Evolutionary conservation across 2,113 vertebrate species (phyloP).

Genomic region (Eira barbara): DNA sequence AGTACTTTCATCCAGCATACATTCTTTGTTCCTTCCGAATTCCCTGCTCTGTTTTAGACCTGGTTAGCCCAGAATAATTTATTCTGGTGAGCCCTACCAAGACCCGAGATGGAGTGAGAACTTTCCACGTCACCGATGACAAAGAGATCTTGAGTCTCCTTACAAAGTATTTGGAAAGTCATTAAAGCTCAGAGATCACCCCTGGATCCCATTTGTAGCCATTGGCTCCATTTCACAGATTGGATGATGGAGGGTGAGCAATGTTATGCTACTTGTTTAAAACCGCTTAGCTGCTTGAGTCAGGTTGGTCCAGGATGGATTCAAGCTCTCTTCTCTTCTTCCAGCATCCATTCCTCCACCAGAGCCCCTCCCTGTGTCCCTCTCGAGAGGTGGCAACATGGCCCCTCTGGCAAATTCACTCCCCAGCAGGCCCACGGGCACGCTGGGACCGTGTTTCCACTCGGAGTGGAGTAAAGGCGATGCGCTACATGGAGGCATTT

Average conservation of each 20-base stretch:
- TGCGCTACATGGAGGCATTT: background rate
- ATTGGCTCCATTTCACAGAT: background rate
- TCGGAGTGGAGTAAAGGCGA: rapidly evolving
- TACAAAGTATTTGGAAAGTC: no score
- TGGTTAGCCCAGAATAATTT: background rate
- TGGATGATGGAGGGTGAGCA: background rate
- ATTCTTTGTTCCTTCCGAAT: background rate
- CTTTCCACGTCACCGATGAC: background rate
- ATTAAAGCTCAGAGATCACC: background rate
- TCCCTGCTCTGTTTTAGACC: background rate
- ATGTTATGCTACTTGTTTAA: background rate
- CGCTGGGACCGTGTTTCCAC: rapidly evolving
- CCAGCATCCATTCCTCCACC: background rate
- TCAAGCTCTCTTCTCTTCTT: background rate
- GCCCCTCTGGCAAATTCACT: background rate
- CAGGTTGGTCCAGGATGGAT: background rate
- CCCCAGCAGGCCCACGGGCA: rapidly evolving
- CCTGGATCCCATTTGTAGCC: background rate
- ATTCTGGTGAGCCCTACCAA: background rate
- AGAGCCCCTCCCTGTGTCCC: no score
- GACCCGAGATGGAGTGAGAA: no score
- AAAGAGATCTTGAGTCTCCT: background rate
- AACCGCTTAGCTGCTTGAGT: background rate
- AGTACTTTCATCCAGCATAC: background rate
- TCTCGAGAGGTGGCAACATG: background rate